phyloP scores from a whole-genome alignment of 2,888 invertebrate genomes.

The Philhelius pedissequus region DNA sequence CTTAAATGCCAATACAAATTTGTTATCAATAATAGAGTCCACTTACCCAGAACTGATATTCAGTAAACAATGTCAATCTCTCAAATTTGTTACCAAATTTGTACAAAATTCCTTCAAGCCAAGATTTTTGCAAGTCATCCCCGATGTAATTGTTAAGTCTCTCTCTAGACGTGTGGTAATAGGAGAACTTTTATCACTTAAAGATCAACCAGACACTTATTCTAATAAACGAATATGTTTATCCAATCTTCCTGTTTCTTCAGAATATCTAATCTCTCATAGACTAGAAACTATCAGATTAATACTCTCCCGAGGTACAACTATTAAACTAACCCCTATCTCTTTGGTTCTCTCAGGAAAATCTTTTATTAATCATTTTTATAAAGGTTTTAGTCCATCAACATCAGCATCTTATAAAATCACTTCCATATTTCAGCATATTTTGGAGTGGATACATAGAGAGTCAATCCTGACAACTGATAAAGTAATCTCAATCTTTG shows the following conservation, averaged over 20 bases:
- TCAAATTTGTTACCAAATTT: no score
- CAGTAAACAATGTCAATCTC: no score
- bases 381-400: background rate
- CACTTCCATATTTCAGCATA: background rate
- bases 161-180: no score
- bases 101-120: no score
- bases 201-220: background rate
- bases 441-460: background rate
- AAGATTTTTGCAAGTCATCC: no score
- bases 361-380: background rate
- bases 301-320: background rate
- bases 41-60: no score
- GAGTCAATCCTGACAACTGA: background rate
- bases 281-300: background rate
- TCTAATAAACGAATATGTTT: background rate
- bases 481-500: background rate
- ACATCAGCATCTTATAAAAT: background rate
- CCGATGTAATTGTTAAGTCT: no score
- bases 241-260: background rate
- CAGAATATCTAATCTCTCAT: background rate
- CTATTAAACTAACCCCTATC: background rate
- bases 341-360: background rate
- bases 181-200: background rate
- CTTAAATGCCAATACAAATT: no score
- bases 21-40: no score